Evolutionary conservation across 2,113 vertebrate genomes (phyloP).

Genomic region (Chinchilla lanigera): DNA sequence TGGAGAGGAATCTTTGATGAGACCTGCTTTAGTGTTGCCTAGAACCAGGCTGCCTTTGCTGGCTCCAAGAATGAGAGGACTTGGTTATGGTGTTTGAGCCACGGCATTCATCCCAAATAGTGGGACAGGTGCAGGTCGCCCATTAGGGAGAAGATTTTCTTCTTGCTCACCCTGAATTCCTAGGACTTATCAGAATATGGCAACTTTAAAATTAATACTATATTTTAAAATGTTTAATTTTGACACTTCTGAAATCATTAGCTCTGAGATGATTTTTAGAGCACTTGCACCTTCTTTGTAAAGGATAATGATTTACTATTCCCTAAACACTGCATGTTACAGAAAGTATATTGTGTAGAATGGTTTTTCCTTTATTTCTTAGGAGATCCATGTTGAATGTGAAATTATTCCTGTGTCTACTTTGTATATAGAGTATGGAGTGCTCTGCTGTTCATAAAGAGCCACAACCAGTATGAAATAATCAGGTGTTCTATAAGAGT

Average conservation of each 20-base stretch:
- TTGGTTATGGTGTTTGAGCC: not conserved
- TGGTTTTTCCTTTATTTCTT: conserved; percentile 42
- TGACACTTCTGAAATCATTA: conserved; percentile 54
- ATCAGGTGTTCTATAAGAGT: not conserved
- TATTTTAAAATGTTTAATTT: conserved; percentile 30
- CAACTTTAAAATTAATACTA: conserved; percentile 43
- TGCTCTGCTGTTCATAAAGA: not conserved
- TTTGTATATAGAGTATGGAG: not conserved
- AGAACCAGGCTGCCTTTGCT: conserved; percentile 33
- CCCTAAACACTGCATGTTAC: conserved; percentile 61
- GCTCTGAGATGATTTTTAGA: conserved; percentile 26
- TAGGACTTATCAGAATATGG: not conserved
- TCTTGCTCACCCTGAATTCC: conserved; percentile 36
- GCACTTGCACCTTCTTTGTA: conserved; percentile 43
- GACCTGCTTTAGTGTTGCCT: not conserved
- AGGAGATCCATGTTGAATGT: conserved; percentile 8
- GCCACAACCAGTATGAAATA: not conserved
- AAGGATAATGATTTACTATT: conserved; percentile 34
- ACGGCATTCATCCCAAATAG: conserved; percentile 1
- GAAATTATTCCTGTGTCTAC: conserved; percentile 20
- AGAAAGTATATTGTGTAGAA: not conserved
- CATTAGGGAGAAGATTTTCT: conserved; percentile 9
- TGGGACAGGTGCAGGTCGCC: not conserved
- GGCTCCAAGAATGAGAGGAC: not conserved
- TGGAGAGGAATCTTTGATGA: not conserved